Evolutionary conservation across 1,140 invertebrate species (phyloP), one percentile per base, ranked within the genome.

Genomic region (Holotrichia oblita): DNA sequence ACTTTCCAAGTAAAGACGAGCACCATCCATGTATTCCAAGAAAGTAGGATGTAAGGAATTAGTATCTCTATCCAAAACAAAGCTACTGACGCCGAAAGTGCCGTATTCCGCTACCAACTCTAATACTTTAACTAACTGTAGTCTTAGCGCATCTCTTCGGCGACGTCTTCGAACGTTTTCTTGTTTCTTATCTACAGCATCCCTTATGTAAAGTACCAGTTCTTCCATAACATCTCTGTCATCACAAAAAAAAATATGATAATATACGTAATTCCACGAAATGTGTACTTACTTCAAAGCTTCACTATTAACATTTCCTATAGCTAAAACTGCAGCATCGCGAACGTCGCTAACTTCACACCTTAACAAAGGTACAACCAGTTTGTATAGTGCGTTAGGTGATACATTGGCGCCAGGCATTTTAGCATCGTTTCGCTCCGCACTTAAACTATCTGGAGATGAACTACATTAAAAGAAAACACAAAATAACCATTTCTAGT

Each of bases 171-270:
- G 88, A 90, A 99, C 95, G 84, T 98, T 99, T 87, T 99, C 98
- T 87, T 98, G 95, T 86, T 99, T 99, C 27, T 96, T 91, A 87
- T 99, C 98, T n/a, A 98, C 94, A 0, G 97, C 96, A 87, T 99
- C 98, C 40, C 97, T 92, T 74, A 99, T 93, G 80, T 96, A 94
- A 2, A 93, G 91, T 9, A 96, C 91, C 22, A 99, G 85, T 88
- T 99, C 98, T 84, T 99, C 98, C 91, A 99, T 95, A 48, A 99
- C 89, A 89, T 99, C 97, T 85, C 97, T 98, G 20, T 12, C 24
- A 69, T 27, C 78, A 42, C 61, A 72, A 61, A 48, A 20, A 55
- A 17, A 79, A 79, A 2, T 9, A 64, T 0, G 41, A 10, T 34
- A 34, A 34, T 44, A 22, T 6, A 42, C 6, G 0, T 9, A 40